These are phyloP conservation scores for Drosophila borealis DNA, from an alignment of 2,888 invertebrate species.

Conservation along the genomic window DNA sequence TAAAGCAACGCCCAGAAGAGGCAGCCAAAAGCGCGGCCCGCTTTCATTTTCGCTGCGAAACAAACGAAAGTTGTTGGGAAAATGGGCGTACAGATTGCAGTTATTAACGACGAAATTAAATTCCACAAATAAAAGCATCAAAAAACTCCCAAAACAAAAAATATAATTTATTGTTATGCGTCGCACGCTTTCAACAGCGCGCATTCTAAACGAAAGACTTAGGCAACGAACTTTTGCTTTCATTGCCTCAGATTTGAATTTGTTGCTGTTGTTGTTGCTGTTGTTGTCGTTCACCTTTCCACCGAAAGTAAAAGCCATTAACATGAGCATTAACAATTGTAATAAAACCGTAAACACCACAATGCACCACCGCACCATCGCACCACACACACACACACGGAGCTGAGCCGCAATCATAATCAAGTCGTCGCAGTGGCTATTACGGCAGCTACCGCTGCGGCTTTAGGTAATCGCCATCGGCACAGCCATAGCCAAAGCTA, in stretches of 20 bases:
- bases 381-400: constrained; percentile 11
- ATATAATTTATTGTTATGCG: constrained; percentile 40
- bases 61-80: constrained; percentile 68
- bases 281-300: constrained; percentile 44
- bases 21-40: constrained; percentile 54
- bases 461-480: constrained; percentile 61
- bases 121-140: constrained; percentile 45
- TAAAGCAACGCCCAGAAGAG: constrained; percentile 74
- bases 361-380: constrained; percentile 11
- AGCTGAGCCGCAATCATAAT: constrained; percentile 43
- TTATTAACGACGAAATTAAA: constrained; percentile 62
- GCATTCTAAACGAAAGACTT: constrained; percentile 61
- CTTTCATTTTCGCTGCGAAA: constrained; percentile 72
- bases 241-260: constrained; percentile 30
- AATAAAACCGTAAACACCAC: constrained; percentile 40
- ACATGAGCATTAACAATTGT: constrained; percentile 60
- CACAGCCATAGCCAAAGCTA: constrained; percentile 32
- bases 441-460: constrained; percentile 57
- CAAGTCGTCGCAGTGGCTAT: constrained; percentile 59
- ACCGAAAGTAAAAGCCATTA: constrained; percentile 70
- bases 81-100: constrained; percentile 64
- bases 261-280: constrained; percentile 17
- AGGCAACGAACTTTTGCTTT: constrained; percentile 59
- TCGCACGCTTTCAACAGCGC: constrained; percentile 68
- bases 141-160: constrained; percentile 34